These are phyloP conservation scores for Rambutsinella grinnellia DNA, from an alignment of 2,888 invertebrate genomes.

Conservation along the genomic window DNA sequence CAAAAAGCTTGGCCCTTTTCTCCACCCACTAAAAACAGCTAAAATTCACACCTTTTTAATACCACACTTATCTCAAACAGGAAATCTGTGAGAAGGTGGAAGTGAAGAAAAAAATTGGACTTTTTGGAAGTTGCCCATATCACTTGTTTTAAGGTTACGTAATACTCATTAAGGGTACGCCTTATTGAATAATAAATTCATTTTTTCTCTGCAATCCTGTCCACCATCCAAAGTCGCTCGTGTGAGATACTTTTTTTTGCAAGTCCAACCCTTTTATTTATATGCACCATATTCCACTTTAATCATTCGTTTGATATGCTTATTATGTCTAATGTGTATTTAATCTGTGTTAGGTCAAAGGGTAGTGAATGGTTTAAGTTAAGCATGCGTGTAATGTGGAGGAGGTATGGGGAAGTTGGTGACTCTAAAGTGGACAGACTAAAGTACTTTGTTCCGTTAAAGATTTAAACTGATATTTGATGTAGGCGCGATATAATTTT, in stretches of 20 bases:
- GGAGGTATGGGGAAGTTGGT: no score
- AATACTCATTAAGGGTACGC: neutral
- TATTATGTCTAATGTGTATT: neutral
- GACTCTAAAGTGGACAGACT: no score
- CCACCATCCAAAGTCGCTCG: neutral
- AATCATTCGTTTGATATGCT: constrained; percentile 6
- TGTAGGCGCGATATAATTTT: neutral
- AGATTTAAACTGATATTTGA: neutral
- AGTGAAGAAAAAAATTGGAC: neutral
- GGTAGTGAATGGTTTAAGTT: constrained; percentile 2
- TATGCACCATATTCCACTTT: constrained; percentile 24
- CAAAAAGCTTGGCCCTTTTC: no score
- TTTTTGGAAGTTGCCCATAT: neutral
- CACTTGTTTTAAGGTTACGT: constrained; percentile 17
- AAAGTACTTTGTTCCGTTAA: neutral
- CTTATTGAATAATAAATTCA: neutral
- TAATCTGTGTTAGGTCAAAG: constrained; percentile 17
- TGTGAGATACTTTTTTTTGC: neutral
- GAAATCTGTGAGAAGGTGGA: no score
- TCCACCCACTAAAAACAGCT: no score
- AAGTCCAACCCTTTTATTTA: constrained; percentile 4
- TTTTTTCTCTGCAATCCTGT: constrained; percentile 4
- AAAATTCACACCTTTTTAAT: no score
- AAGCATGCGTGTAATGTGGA: no score
- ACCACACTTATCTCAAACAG: no score